Evolutionary conservation across 2,797 vertebrate genomes (phyloP), one percentile per base, ranked within the genome.

Genomic region (Enteromius mattozi): DNA sequence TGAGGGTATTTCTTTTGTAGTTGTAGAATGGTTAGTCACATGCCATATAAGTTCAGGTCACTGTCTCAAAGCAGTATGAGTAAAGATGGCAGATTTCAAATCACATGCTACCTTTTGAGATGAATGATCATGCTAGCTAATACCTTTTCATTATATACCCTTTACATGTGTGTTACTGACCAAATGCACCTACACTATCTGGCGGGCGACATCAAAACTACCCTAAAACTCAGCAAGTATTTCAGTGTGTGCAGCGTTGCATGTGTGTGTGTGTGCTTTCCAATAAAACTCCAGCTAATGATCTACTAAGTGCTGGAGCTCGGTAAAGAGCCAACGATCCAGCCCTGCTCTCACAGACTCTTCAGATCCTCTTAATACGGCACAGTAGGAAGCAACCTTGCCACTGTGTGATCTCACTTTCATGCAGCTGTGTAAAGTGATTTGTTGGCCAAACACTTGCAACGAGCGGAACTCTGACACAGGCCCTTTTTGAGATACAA

Each of bases 341-440:
- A 71, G 86, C 92, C 86, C 86, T 81, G 42, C 17, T 87, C 88
- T 88, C 89, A 85, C 85, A 87, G 14, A 83, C 88, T 85, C 84
- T 88, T 94, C 87, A 92, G 91, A 94, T 92, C 90, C 92, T 89
- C 89, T 90, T 89, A 93, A 91, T 89, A 84, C 87, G 24, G 78
- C 88, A 35, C 93, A 78, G 92, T 85, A 86, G 91, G 93, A 92
- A 93, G 91, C 88, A 91, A 93, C 92, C 91, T 91, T 87, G 88
- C 74, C 92, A 89, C 89, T 89, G 91, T 92, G 91, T 91, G 92
- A 93, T 93, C 90, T 91, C 89, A 90, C 93, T 93, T 92, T 91
- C 90, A 85, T 89, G 81, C 88, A 90, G 89, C 86, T 37, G 63
- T 74, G 88, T 82, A 89, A 42, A 84, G 90, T 90, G 91, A 92